Conservation (phyloP, 1,140 invertebrate species). For the Macrostomum lignano region DNA sequence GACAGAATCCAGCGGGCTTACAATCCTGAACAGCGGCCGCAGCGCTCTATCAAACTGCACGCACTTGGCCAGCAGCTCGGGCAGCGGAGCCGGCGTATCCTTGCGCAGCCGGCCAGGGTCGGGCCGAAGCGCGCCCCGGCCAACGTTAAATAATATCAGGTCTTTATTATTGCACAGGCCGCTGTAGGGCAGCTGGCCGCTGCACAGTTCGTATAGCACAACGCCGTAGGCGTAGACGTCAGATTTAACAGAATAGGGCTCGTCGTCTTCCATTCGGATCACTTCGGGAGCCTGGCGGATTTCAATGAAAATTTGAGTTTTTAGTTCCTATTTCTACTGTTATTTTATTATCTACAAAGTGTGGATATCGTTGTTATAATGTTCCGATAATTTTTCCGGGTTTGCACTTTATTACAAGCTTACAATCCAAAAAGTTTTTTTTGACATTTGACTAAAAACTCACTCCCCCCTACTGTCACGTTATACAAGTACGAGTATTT, state of each 20-base stretch:
- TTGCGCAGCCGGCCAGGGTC: slow-evolving; percentile 49
- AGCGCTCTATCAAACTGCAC: slow-evolving; percentile 58
- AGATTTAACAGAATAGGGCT: slow-evolving; percentile 82
- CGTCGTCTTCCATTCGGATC: slow-evolving; percentile 78
- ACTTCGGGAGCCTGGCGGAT: slow-evolving; percentile 56
- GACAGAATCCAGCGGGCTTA: no score
- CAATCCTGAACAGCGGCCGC: slow-evolving; percentile 44
- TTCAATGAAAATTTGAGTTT: slow-evolving; percentile 1
- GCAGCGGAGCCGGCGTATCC: slow-evolving; percentile 63
- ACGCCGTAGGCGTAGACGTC: slow-evolving; percentile 96
- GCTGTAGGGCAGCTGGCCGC: slow-evolving; percentile 57
- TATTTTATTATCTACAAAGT: no score
- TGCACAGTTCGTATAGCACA: slow-evolving; percentile 70
- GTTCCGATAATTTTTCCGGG: no score
- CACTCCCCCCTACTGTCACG: no score
- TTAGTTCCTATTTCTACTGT: neutral
- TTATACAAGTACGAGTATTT: no score
- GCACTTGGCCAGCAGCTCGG: slow-evolving; percentile 54
- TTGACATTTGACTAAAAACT: no score
- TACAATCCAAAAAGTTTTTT: no score
- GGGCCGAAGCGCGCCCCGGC: slow-evolving; percentile 45
- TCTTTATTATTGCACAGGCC: slow-evolving; percentile 4
- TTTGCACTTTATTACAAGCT: no score
- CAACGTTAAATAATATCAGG: slow-evolving; percentile 81
- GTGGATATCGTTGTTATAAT: no score